Evolutionary conservation across 2,113 vertebrate genomes (phyloP), one percentile per base, ranked within the genome.

Genomic region (Gymnorhina tibicen): DNA sequence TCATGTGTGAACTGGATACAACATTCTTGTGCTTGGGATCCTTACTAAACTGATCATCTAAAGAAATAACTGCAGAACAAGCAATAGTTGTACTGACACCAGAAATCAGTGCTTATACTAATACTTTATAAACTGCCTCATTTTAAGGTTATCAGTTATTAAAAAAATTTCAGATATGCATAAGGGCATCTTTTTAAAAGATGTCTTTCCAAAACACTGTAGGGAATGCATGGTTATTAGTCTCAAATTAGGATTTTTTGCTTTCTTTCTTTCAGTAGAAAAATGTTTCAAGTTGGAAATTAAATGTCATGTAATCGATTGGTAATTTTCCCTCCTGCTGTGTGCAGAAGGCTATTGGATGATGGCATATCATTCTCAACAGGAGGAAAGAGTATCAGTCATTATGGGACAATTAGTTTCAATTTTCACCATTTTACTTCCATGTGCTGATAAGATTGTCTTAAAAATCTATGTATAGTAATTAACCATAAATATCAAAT

Each of bases 351-450:
- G 91, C 94, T 96, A 30, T 44, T 20, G 52, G 80, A 93, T 91
- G 94, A 73, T 62, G 56, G 64, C 59, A 17, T 90, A 89, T 91
- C 46, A 81, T 94, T 96, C 89, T 95, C 95, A 94, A 95, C 88
- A 88, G 94, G 85, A 92, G 91, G 70, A 85, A 95, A 69, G 89
- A 89, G 28, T 95, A 80, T 86, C 76, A 92, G 81, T 96, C 92
- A 97, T 97, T 97, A 96, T 68, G 37, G 47, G 53, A 93, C 93
- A 98, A 97, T 98, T 98, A 97, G 89, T 97, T 97, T 90, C 87
- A 95, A 91, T 96, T 96, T 95, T 89, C 63, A 85, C 64, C 77
- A 85, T 94, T 96, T 96, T 92, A 91, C 63, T 96, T 95, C 37
- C 20, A 41, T 84, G 58, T 87, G 77, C 85, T 87, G 77, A 89